Conservation (phyloP, 1,140 invertebrate species). For the Heliconius nattereri region DNA sequence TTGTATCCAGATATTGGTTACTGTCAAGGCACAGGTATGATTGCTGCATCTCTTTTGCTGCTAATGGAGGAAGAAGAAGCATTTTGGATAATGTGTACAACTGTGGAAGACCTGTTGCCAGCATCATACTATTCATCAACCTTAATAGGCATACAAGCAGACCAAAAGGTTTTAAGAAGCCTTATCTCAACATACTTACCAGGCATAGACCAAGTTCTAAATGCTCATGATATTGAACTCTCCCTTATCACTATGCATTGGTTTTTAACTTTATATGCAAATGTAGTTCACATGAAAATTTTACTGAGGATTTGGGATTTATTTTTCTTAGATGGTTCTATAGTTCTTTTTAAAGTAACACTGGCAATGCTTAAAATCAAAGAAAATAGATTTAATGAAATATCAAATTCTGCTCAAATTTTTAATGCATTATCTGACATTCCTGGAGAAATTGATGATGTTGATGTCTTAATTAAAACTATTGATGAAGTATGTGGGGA, state of each 20-base stretch:
- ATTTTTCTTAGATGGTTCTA: conserved; percentile 97
- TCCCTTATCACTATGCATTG: conserved; percentile 98
- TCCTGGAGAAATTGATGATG: conserved; percentile 95
- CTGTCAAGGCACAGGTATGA: conserved; percentile 98
- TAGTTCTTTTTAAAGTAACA: conserved; percentile 97
- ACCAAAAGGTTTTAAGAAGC: conserved; percentile 95
- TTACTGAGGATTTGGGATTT: conserved; percentile 98
- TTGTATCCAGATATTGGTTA: conserved; percentile 99
- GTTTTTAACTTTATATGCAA: conserved; percentile 99
- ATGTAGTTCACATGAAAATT: conserved; percentile 98
- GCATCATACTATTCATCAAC: conserved; percentile 98
- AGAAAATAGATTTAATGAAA: conserved; percentile 89
- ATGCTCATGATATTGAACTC: conserved; percentile 97
- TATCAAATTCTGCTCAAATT: conserved; percentile 97
- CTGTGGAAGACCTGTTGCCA: conserved; percentile 98
- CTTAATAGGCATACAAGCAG: conserved; percentile 95
- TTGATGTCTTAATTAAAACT: conserved; percentile 85
- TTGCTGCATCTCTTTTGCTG: conserved; percentile 96
- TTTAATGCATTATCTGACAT: conserved; percentile 98
- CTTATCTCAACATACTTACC: conserved; percentile 95
- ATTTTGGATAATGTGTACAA: conserved; percentile 99
- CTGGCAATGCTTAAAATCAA: conserved; percentile 97
- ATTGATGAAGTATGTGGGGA: conserved; percentile 82
- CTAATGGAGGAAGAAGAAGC: conserved; percentile 99
- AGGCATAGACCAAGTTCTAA: conserved; percentile 92